Evolutionary conservation across 2,888 invertebrate species (phyloP), one percentile per base, ranked within the genome.

Genomic region (Caenorhabditis wallacei): DNA sequence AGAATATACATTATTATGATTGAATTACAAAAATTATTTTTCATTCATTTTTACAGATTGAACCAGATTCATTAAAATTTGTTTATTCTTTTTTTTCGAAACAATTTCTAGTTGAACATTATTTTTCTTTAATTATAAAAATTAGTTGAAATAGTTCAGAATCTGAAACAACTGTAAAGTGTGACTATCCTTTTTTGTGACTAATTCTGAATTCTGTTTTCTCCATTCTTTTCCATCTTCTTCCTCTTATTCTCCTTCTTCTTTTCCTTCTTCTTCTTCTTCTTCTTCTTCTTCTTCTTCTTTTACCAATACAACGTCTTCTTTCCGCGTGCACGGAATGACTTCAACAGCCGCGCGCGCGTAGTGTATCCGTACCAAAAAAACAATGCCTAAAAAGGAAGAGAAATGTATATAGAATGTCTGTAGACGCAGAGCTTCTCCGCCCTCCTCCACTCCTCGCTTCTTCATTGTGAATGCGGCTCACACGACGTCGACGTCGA

Each of bases 381-480:
- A 74, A 80, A 70, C 70, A 80, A 74, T 74, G 68, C 64, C n/a
- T n/a, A n/a, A n/a, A 64, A 63, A 26, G 20, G 46, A 24, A 43
- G 59, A 68, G 51, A 53, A 7, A 43, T 53, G 43, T 56, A 43
- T 53, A 30, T 56, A 30, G 63, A 59, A 56, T 46, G 18, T 20
- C n/a, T 11, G 53, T 3, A 68, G 57, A 68, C 75, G 75, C 75
- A 66, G 66, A 68, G 54, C 48, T 16, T n/a, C 66, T 37, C 20
- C 22, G 18, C 61, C 57, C 40, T 40, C 16, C 40, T 2, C 40
- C 16, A 40, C 40, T 40, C 40, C 2, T 13, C 75, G 66, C 76
- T 76, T 66, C 66, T 66, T 76, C 76, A 76, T 76, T 76, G 59
- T 76, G 53, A 69, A 76, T 76, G 76, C 76, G 61, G 61, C 76